These are phyloP conservation scores for Salticus scenicus DNA, from an alignment of 2,888 invertebrate genomes.

Conservation along the genomic window DNA sequence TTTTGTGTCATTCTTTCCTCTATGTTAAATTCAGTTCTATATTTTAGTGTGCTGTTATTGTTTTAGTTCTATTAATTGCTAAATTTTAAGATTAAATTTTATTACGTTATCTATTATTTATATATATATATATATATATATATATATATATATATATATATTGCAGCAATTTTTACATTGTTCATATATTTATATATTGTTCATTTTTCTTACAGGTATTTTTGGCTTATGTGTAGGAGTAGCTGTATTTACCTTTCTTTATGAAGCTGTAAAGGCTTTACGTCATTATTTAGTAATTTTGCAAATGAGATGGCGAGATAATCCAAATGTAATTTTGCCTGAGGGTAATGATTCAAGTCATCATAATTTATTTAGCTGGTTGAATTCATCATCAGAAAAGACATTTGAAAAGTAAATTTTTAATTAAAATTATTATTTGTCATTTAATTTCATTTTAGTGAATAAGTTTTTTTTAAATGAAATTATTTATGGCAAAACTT, in stretches of 20 bases:
- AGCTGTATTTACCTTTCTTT: slow-evolving; percentile 55
- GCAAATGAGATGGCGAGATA: slow-evolving; percentile 26
- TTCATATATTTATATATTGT: no score
- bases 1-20: no score
- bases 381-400: slow-evolving; percentile 16
- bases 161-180: no score
- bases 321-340: background rate
- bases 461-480: no score
- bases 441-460: background rate
- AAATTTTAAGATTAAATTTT: no score
- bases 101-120: no score
- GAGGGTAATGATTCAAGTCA: slow-evolving; percentile 11
- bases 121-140: no score
- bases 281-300: slow-evolving; percentile 55
- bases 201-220: slow-evolving; percentile 53
- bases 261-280: slow-evolving; percentile 52
- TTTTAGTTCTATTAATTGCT: no score
- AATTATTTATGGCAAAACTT: no score
- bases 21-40: no score
- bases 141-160: no score
- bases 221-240: slow-evolving; percentile 57
- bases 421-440: background rate
- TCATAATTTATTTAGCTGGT: slow-evolving; percentile 14
- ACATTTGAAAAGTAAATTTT: slow-evolving; percentile 40
- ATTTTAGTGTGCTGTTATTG: no score